Base-by-base conservation (phyloP, 2,797 vertebrate species). In the Percopsis omiscomaycus region DNA sequence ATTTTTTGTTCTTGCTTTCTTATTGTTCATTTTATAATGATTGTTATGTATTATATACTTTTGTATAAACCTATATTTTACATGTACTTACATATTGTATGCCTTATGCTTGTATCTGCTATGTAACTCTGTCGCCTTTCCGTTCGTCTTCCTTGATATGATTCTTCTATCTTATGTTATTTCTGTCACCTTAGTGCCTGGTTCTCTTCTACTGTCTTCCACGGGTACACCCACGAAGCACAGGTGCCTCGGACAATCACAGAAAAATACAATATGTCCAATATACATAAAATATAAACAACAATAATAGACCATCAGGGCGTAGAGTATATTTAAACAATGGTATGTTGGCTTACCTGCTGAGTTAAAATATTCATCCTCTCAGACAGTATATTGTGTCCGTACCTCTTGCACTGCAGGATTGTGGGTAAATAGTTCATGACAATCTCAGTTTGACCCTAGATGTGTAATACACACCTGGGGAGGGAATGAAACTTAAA, bases 61-160 rank as follows among this genome's bases (percentile, higher is more conserved):
- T 91, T 91, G 84, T 90, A 90, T 82, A 90, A 90, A 90, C 75
- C 83, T 83, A 78, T 89, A 86, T 89, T 86, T 87, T 77, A 79
- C 80, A 79, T 87, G 77, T 86, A 77, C 75, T 82, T 83, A 82
- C 85, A 83, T 91, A 91, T 85, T 42, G 37, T 42, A 42, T 42
- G 89, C 90, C 89, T 91, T 91, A 89, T 80, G 62, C 80, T 83
- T 75, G 30, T 65, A 68, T 85, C 58, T 82, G 32, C 69, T 68
- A 68, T 77, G 71, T 75, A 78, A 63, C 11, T 61, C 55, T 67
- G 29, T 27, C 60, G 15, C 28, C 59, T 64, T 66, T 37, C 52
- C 77, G 44, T 71, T 58, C 53, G 54, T 29, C 61, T 50, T 49
- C 30, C 29, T 8, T 65, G 0, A 67, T 75, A 62, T 78, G 15